Evolutionary conservation across 2,113 vertebrate genomes (phyloP), one percentile per base, ranked within the genome.

Genomic region (Numida meleagris): DNA sequence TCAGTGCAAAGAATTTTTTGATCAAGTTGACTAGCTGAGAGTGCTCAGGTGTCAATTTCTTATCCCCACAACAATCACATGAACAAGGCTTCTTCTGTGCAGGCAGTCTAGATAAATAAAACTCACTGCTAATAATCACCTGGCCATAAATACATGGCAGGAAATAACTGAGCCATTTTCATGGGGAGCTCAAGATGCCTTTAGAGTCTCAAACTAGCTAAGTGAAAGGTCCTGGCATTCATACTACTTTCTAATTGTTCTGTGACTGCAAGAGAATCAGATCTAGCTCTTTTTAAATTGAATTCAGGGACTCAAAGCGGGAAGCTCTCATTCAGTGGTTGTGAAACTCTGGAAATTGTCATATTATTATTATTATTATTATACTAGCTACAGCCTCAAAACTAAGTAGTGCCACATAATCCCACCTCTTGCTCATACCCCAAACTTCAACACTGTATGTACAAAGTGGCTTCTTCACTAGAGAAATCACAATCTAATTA

Each of bases 81-180:
- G 36, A 80, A 57, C 6, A 82, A 70, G 45, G 4, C 12, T 79
- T 24, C 36, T 68, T 85, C 40, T 66, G n/a, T 21, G 76, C 46
- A 61, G 40, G 16, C 61, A 86, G 34, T 67, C 38, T 31, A 74
- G 46, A 43, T 38, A 84, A 74, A 77, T 74, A 88, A 70, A 93
- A 50, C 7, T 62, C 38, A 45, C 9, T 80, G 55, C 24, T 94
- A 90, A 83, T 89, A 83, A 95, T 88, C 88, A 83, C 34, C n/a
- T 88, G 33, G 53, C 61, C 76, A 78, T 72, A 90, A 90, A 71
- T 55, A 80, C 24, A 34, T 36, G 46, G 24, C n/a, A 88, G 55
- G 36, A 91, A 96, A 89, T 88, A 94, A 86, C 5, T 58, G 4
- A 83, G 29, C n/a, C 29, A 45, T 58, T 83, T 86, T 88, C 21